Evolutionary conservation across 1,140 invertebrate species (phyloP).

Genomic region (Leptonema lineaticorne): DNA sequence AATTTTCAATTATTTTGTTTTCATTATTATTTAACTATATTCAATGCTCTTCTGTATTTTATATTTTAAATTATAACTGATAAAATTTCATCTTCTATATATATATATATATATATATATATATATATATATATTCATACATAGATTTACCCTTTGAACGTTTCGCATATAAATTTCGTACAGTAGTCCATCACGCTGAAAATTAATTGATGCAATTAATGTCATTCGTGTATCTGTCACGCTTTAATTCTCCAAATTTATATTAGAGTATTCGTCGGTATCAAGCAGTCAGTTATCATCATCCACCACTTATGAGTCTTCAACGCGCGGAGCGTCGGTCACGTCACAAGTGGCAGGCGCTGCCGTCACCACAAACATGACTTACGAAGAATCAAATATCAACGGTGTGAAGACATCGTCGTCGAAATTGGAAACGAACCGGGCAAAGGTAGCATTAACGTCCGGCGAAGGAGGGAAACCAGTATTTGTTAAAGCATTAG

Average conservation of each 20-base stretch:
- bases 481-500: constrained; percentile 69
- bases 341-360: constrained; percentile 45
- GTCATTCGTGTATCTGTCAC: constrained; percentile 27
- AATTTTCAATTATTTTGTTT: too few species aligned
- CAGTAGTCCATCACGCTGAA: constrained; percentile 12
- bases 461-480: constrained; percentile 60
- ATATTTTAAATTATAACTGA: background rate
- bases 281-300: constrained; percentile 56
- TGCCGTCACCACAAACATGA: constrained; percentile 48
- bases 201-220: constrained; percentile 36
- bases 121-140: background rate
- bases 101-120: background rate
- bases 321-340: constrained; percentile 41
- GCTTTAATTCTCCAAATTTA: constrained; percentile 34
- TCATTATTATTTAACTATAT: too few species aligned
- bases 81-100: too few species aligned
- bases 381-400: constrained; percentile 46
- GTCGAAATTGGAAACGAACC: constrained; percentile 45
- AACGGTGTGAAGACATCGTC: constrained; percentile 52
- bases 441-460: constrained; percentile 40
- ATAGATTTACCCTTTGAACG: too few species aligned
- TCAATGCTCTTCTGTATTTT: too few species aligned
- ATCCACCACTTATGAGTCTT: constrained; percentile 54
- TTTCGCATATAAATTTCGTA: background rate
- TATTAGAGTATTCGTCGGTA: constrained; percentile 59